These are phyloP conservation scores for Pseudopipra pipra DNA, from an alignment of 2,113 vertebrate species.

Conservation along the genomic window DNA sequence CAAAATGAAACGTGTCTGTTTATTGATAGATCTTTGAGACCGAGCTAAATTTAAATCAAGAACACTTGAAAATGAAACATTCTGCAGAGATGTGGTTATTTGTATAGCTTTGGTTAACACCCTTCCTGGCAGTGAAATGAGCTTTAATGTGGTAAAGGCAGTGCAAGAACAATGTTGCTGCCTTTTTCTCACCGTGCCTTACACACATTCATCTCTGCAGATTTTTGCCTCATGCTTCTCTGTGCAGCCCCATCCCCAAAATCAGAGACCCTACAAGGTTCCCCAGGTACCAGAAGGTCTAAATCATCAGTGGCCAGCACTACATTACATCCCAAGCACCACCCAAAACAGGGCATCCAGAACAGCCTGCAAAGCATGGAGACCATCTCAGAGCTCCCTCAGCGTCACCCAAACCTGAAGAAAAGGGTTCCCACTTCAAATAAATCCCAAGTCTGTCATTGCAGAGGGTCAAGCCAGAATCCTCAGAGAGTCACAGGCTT, in stretches of 20 bases:
- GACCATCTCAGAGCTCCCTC: background rate
- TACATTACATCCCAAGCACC: background rate
- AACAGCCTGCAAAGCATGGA: background rate
- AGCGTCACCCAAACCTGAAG: background rate
- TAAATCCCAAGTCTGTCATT: background rate
- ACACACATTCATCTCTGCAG: background rate
- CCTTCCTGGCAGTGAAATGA: conserved; percentile 51
- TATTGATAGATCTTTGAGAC: conserved; percentile 9
- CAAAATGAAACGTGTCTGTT: conserved; percentile 16
- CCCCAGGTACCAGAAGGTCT: background rate
- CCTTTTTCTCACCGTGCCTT: background rate
- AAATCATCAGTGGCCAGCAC: background rate
- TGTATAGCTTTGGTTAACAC: conserved; percentile 59
- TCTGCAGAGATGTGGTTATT: conserved; percentile 42
- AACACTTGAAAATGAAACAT: conserved; percentile 22
- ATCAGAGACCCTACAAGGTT: background rate
- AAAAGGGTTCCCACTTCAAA: background rate
- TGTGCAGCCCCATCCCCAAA: background rate
- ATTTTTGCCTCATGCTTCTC: background rate
- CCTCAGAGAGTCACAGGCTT: background rate
- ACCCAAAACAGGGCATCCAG: background rate
- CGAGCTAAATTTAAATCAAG: conserved; percentile 47
- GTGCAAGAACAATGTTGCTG: background rate
- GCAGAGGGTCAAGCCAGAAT: background rate
- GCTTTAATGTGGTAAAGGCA: conserved; percentile 25